Evolutionary conservation across 2,888 invertebrate species (phyloP), one percentile per base, ranked within the genome.

Genomic region (Auanema sp.): DNA sequence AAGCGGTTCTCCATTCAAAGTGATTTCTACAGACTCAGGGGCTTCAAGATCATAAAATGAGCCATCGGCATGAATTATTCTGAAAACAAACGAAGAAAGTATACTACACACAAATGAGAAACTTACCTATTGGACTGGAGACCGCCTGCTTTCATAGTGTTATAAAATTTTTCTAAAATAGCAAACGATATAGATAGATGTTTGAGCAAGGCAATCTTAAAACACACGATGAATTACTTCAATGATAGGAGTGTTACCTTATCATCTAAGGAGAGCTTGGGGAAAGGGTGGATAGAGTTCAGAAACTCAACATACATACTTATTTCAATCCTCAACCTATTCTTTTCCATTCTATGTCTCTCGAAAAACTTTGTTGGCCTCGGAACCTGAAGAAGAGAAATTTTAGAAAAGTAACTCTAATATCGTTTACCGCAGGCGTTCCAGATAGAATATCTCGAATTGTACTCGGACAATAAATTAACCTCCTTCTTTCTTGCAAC

Each of bases 101-200:
- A n/a, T 54, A n/a, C 14, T 11, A 8, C n/a, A 43, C 1, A 6
- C 5, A 11, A 56, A 43, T 14, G 5, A 41, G 43, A 16, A n/a
- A 24, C 23, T n/a, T 52, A 71, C 71, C 65, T 57, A 18, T 77
- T 68, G 1, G 43, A 59, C 16, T 65, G 52, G 8, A 77, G 56
- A 40, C 76, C 76, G 42, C 72, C 69, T 21, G 59, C 53, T 25
- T 64, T 56, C 67, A 76, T 69, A 1, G 78, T 76, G 25, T 68
- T 60, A 61, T 76, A 79, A 52, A 78, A 75, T 64, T 78, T 78
- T 58, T 79, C 79, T 21, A 79, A 51, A 52, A 77, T 69, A 11
- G 73, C 71, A 51, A 73, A 69, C 1, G 71, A 65, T 14, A 73
- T 68, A 0, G 75, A 69, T 41, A 78, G 67, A 40, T 66, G 60